Evolutionary conservation across 2,797 vertebrate species (phyloP).

Genomic region (Crypturellus tataupa): DNA sequence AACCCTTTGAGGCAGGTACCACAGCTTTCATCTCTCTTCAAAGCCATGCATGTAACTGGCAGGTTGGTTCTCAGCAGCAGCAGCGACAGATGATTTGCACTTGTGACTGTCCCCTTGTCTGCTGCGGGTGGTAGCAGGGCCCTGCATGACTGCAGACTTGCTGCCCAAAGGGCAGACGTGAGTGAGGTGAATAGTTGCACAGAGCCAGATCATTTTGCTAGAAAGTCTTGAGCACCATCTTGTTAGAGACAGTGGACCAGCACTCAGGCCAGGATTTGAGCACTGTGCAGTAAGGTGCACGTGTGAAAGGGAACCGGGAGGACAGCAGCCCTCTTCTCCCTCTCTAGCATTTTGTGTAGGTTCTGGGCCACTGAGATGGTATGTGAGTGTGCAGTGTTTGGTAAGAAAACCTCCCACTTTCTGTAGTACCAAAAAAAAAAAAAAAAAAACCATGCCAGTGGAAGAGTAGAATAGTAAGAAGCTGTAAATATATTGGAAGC

Average conservation of each 20-base stretch:
- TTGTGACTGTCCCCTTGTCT: background rate
- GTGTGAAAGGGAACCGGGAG: background rate
- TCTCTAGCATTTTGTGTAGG: too few relatives aligned
- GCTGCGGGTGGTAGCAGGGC: background rate
- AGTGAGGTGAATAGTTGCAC: background rate
- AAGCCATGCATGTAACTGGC: background rate
- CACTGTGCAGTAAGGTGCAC: too few relatives aligned
- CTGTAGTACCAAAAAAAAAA: background rate
- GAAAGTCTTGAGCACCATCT: background rate
- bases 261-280: background rate
- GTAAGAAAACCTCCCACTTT: background rate
- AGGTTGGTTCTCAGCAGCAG: background rate
- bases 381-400: too few relatives aligned
- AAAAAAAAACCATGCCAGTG: background rate
- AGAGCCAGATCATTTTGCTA: background rate
- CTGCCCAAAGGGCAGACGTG: background rate
- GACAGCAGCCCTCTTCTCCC: too few relatives aligned
- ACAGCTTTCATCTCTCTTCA: accelerated
- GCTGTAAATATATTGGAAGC: background rate
- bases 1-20: background rate
- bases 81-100: accelerated
- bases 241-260: background rate
- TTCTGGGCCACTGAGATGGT: background rate
- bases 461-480: background rate
- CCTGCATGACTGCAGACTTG: background rate